phyloP scores from a whole-genome alignment of 2,888 invertebrate species.

The Bombyx huttoni region DNA sequence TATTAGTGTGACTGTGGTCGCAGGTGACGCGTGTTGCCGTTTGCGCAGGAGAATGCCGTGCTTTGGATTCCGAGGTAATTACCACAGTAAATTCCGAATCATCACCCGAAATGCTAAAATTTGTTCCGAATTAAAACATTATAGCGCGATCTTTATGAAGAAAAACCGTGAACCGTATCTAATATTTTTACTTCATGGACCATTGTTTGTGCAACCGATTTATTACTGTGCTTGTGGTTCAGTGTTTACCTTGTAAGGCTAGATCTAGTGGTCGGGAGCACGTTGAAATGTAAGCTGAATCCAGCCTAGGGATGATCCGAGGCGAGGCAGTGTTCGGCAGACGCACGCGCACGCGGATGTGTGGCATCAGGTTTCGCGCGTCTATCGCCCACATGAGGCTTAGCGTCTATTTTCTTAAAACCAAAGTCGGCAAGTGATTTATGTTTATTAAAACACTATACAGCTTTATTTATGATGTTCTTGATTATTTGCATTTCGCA shows the following conservation, averaged over 20 bases:
- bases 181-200: not conserved
- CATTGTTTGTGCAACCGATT: slow-evolving; percentile 28
- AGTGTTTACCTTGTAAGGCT: slow-evolving; percentile 15
- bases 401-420: slow-evolving; percentile 39
- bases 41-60: slow-evolving; percentile 65
- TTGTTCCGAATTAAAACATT: not conserved
- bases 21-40: slow-evolving; percentile 52
- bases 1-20: slow-evolving; percentile 43
- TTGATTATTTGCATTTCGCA: no score
- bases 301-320: slow-evolving; percentile 1
- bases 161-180: no score
- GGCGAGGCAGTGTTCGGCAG: slow-evolving; percentile 23
- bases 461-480: not conserved
- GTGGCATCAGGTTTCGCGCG: slow-evolving; percentile 34
- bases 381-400: slow-evolving; percentile 42
- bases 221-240: slow-evolving; percentile 22
- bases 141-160: slow-evolving; percentile 1
- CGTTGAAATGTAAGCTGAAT: slow-evolving; percentile 12
- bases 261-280: slow-evolving; percentile 15
- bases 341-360: slow-evolving; percentile 39
- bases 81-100: slow-evolving; percentile 15
- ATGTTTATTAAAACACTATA: not conserved
- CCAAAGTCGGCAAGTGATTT: slow-evolving; percentile 47
- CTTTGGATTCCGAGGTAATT: slow-evolving; percentile 61
- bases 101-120: slow-evolving; percentile 6